Base-by-base conservation (phyloP, 1,140 invertebrate genomes). In the Calliphora vicina region DNA sequence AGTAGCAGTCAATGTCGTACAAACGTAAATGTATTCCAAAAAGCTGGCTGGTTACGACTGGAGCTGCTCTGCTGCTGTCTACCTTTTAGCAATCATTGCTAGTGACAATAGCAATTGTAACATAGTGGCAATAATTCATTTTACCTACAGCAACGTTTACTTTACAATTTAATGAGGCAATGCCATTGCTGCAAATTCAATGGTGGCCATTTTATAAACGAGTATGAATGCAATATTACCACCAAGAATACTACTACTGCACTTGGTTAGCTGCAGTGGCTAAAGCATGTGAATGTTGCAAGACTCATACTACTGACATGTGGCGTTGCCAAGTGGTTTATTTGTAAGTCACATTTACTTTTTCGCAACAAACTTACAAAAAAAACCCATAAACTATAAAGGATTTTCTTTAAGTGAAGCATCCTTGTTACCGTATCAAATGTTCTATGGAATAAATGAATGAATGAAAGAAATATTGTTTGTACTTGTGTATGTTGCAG, bases 101-200 rank as follows among this genome's bases (percentile, higher is more conserved):
- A 25, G 35, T 78, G 74, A 78, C 74, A 78, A 43, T 78, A 43
- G 74, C 74, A 78, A 78, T 78, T 78, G 74, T 78, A 78, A 78
- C 74, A 78, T 43, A 20, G 42, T 43, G 74, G 74, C 74, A 42
- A 78, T 78, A 78, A 78, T 78, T 78, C 74, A 78, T 78, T 78
- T 76, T 78, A 78, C 74, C 74, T 78, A 43, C 35, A 43, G 61
- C 61, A 67, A 67, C 61, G 61, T 67, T 23, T 67, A 67, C n/a
- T 67, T 67, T 67, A 23, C 61, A 67, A 67, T 67, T 67, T 67
- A 67, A 67, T 67, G 61, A 67, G 61, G 61, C 61, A 67, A 67
- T 67, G 61, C 61, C 61, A 67, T 67, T 17, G n/a, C 61, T n/a
- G n/a, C n/a, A n/a, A 67, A 67, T 10, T 8, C 61, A 23, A 23